phyloP scores from a whole-genome alignment of 2,113 vertebrate species.

The Hyla sarda region DNA sequence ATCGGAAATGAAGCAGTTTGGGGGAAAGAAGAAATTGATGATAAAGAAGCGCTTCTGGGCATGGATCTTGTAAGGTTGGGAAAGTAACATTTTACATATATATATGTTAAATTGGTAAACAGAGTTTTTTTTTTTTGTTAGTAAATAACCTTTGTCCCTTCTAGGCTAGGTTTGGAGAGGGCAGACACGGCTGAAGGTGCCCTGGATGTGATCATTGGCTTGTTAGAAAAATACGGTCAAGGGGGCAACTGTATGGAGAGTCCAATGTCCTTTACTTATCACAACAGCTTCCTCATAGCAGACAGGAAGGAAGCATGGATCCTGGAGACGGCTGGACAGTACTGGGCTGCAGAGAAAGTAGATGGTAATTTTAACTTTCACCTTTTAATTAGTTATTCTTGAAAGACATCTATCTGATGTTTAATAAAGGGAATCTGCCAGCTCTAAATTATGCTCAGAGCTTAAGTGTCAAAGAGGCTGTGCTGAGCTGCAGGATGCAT shows the following conservation, averaged over 20 bases:
- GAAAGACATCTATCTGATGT: too few species aligned
- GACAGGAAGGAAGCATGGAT: constrained; percentile 93
- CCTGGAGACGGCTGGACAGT: constrained; percentile 89
- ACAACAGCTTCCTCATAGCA: constrained; percentile 95
- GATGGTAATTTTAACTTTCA: too few species aligned
- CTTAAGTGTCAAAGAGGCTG: too few species aligned
- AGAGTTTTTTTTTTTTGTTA: neutral
- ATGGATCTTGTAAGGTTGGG: constrained; percentile 94
- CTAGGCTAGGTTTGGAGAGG: constrained; percentile 93
- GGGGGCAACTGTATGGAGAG: constrained; percentile 94
- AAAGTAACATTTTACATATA: neutral
- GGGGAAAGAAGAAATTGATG: constrained; percentile 82
- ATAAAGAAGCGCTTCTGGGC: constrained; percentile 87
- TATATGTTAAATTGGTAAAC: neutral
- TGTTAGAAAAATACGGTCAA: constrained; percentile 89
- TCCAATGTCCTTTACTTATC: constrained; percentile 82
- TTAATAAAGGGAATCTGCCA: too few species aligned
- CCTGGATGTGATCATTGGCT: constrained; percentile 81
- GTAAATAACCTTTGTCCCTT: constrained; percentile 59
- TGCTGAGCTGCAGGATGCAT: too few species aligned
- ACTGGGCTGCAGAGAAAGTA: constrained; percentile 92
- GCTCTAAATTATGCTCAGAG: too few species aligned
- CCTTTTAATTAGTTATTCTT: too few species aligned
- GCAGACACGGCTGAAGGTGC: constrained; percentile 89
- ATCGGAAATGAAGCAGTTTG: constrained; percentile 97